Conservation (phyloP, 1,140 invertebrate species). For the Drosophila melanica region DNA sequence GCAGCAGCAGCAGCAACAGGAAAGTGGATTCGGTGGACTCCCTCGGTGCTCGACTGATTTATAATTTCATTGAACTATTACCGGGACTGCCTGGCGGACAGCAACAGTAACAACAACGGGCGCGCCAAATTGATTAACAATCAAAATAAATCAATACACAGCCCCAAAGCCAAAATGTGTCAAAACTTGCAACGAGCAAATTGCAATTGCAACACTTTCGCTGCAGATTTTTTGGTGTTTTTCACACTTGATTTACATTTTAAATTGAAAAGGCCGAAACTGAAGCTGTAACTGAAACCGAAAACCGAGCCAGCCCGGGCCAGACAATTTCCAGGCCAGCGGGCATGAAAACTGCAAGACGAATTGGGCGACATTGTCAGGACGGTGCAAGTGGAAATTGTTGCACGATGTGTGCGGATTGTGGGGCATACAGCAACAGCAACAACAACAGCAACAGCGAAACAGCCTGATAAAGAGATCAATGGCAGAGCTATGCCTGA, state of each 20-base stretch:
- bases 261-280: constrained; percentile 78
- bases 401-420: constrained; percentile 48
- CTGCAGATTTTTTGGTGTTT: constrained; percentile 62
- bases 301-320: constrained; percentile 33
- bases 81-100: constrained; percentile 40
- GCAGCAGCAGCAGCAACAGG: background rate
- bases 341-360: constrained; percentile 79
- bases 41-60: constrained; percentile 58
- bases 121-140: constrained; percentile 79
- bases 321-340: constrained; percentile 58
- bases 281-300: constrained; percentile 43
- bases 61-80: constrained; percentile 82
- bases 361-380: constrained; percentile 80
- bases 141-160: constrained; percentile 79
- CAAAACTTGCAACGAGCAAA: constrained; percentile 79
- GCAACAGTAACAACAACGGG: constrained; percentile 13
- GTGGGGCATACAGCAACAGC: constrained; percentile 57
- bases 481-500: constrained; percentile 58
- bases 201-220: constrained; percentile 82
- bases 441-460: constrained; percentile 1
- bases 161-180: constrained; percentile 74
- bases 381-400: constrained; percentile 14
- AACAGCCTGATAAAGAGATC: constrained; percentile 68
- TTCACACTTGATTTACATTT: constrained; percentile 83
- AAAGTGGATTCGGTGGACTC: background rate